Evolutionary conservation across 2,797 vertebrate genomes (phyloP).

Genomic region (Antrozous pallidus): DNA sequence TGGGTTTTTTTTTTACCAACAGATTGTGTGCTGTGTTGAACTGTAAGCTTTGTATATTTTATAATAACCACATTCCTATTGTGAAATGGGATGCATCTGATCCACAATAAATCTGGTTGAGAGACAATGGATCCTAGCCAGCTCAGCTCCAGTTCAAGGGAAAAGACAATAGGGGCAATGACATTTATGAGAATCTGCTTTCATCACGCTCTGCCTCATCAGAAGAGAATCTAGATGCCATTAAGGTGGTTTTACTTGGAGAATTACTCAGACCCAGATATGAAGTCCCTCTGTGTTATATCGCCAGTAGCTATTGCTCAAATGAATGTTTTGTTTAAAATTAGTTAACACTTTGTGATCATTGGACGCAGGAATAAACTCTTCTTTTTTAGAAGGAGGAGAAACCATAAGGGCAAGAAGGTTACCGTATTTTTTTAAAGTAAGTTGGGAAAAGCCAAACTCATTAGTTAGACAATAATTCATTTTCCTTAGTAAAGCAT

Average conservation of each 20-base stretch:
- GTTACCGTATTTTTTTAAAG: constrained; percentile 59
- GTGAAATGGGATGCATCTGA: constrained; percentile 82
- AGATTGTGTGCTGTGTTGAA: constrained; percentile 73
- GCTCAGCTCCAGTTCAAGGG: constrained; percentile 80
- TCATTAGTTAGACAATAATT: constrained; percentile 53
- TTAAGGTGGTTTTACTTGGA: constrained; percentile 64
- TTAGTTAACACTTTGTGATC: constrained; percentile 65
- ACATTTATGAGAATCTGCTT: constrained; percentile 83
- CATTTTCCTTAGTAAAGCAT: constrained; percentile 51
- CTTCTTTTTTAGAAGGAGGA: constrained; percentile 45
- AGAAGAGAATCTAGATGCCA: constrained; percentile 77
- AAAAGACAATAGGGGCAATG: constrained; percentile 79
- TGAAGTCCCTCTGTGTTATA: constrained; percentile 63
- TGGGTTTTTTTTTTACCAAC: constrained; percentile 63
- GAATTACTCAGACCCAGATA: constrained; percentile 68
- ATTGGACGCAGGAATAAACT: constrained; percentile 7
- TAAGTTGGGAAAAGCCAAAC: constrained; percentile 55
- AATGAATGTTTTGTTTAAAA: constrained; percentile 70
- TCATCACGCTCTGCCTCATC: constrained; percentile 72
- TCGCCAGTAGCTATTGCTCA: constrained; percentile 67
- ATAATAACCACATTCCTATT: constrained; percentile 83
- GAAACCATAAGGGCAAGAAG: constrained; percentile 34
- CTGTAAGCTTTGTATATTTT: constrained; percentile 66
- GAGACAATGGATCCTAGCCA: constrained; percentile 81
- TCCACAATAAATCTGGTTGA: constrained; percentile 83